Evolutionary conservation across 2,113 vertebrate genomes (phyloP).

Genomic region (Lepisosteus oculatus): DNA sequence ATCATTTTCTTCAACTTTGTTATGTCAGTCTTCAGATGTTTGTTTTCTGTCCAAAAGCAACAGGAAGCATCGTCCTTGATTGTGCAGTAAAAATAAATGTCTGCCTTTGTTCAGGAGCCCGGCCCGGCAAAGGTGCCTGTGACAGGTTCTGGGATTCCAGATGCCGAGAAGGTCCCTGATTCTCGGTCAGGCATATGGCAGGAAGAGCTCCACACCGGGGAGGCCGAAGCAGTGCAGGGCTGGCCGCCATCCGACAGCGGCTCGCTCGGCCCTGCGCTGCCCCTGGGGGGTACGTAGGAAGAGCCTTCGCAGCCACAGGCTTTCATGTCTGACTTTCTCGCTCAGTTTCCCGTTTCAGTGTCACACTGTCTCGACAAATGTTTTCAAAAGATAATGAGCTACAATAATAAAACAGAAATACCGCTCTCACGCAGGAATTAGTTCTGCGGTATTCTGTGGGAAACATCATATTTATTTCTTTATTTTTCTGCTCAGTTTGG

Average conservation of each 20-base stretch:
- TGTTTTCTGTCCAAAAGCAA: conserved; percentile 1
- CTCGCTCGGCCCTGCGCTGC: conserved; percentile 44
- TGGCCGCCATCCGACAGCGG: conserved; percentile 59
- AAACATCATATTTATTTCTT: too few relatives aligned
- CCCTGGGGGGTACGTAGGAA: conserved; percentile 50
- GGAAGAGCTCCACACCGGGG: conserved; percentile 70
- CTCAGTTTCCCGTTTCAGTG: neutral
- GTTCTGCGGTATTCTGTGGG: too few relatives aligned
- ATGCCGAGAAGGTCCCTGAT: conserved; percentile 68
- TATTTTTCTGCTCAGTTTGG: too few relatives aligned
- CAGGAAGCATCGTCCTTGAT: neutral
- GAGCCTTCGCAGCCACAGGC: neutral
- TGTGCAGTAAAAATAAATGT: neutral
- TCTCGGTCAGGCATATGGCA: conserved; percentile 76
- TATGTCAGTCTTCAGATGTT: neutral
- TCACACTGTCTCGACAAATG: conserved; percentile 1
- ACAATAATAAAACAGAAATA: neutral
- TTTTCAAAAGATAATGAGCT: neutral
- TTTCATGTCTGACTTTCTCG: conserved; percentile 12
- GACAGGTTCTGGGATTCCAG: conserved; percentile 69
- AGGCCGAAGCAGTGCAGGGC: conserved; percentile 55
- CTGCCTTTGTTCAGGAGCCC: conserved; percentile 54
- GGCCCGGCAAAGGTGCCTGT: conserved; percentile 76
- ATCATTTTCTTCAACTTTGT: neutral
- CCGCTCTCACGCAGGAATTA: neutral